These are phyloP conservation scores for Ictalurus punctatus DNA, from an alignment of 2,113 vertebrate genomes.

Conservation along the genomic window DNA sequence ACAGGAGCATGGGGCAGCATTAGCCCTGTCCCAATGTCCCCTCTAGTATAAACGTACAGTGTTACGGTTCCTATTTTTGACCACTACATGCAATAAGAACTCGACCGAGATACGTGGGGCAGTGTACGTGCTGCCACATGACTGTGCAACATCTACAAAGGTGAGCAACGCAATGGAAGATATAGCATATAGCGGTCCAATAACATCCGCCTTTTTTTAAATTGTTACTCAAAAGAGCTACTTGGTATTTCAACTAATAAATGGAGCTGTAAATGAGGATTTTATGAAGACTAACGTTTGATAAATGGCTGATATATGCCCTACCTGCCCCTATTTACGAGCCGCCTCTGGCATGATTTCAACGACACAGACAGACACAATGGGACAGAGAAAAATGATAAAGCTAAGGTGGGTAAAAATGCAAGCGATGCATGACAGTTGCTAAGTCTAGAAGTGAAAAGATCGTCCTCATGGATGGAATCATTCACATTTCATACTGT, in stretches of 20 bases:
- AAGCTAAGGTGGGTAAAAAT: background rate
- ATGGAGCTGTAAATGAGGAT: background rate
- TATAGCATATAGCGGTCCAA: background rate
- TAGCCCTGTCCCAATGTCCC: background rate
- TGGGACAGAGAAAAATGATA: background rate
- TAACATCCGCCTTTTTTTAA: background rate
- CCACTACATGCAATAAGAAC: background rate
- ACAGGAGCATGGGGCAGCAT: background rate
- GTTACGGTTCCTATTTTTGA: background rate
- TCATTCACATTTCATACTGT: constrained; percentile 53
- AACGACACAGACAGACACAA: background rate
- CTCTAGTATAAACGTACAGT: background rate
- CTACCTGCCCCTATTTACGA: background rate
- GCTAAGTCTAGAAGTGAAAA: constrained; percentile 16
- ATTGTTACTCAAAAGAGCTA: background rate
- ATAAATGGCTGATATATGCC: background rate
- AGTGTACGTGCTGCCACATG: background rate
- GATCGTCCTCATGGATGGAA: constrained; percentile 54
- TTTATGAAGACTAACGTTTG: background rate
- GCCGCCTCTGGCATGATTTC: background rate
- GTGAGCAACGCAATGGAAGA: background rate
- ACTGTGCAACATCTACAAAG: background rate
- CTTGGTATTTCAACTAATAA: background rate
- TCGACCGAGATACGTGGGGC: background rate
- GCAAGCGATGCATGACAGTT: background rate